Evolutionary conservation across 2,888 invertebrate species (phyloP).

Genomic region (Timandra comae): DNA sequence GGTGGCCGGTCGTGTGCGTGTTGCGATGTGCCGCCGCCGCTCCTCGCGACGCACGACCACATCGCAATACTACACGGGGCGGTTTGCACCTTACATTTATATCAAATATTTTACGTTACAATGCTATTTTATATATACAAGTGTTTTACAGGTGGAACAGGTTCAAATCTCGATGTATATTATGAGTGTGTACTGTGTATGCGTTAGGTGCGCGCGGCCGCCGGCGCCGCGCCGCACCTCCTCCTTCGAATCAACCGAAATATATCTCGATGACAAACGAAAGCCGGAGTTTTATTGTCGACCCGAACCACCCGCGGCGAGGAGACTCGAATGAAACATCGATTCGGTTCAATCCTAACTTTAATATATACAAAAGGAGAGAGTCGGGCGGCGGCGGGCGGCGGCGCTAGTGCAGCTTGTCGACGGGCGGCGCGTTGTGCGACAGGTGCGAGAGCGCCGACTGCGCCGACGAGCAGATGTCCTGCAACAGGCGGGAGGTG

Average conservation of each 20-base stretch:
- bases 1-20: too few species aligned
- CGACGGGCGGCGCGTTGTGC: conserved; percentile 44
- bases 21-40: too few species aligned
- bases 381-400: not conserved
- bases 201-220: conserved; percentile 10
- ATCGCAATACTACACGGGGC: too few species aligned
- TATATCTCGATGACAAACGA: conserved; percentile 41
- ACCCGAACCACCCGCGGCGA: too few species aligned
- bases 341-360: conserved; percentile 46
- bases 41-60: too few species aligned
- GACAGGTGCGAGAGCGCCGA: conserved; percentile 76
- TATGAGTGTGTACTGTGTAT: conserved; percentile 1
- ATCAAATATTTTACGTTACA: too few species aligned
- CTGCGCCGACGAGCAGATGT: conserved; percentile 66
- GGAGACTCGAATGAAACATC: conserved; percentile 42
- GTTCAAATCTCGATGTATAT: too few species aligned
- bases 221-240: conserved; percentile 20
- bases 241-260: conserved; percentile 43
- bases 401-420: conserved; percentile 40
- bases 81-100: too few species aligned
- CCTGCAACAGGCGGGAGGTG: conserved; percentile 39
- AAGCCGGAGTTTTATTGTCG: conserved; percentile 7
- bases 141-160: too few species aligned
- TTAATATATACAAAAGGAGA: conserved; percentile 69
- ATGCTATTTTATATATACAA: too few species aligned